phyloP scores from a whole-genome alignment of 2,888 invertebrate genomes.

The Plebejus anna region DNA sequence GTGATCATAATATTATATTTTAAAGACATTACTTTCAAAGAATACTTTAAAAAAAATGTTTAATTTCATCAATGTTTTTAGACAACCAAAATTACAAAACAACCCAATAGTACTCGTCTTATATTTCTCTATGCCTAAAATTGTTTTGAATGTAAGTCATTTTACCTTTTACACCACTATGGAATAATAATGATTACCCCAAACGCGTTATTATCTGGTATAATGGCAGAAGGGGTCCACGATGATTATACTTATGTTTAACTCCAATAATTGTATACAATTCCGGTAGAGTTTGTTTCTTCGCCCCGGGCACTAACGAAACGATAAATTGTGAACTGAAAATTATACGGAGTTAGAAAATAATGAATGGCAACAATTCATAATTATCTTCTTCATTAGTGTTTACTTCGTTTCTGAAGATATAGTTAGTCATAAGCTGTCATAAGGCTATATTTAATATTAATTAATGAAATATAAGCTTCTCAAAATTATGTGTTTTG shows the following conservation, averaged over 20 bases:
- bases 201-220: conserved; percentile 11
- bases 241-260: conserved; percentile 24
- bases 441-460: neutral
- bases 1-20: no score
- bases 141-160: neutral
- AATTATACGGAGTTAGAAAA: conserved; percentile 47
- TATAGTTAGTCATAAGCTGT: neutral
- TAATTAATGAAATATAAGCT: no score
- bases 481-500: no score
- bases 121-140: neutral
- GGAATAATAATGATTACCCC: neutral
- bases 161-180: neutral
- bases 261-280: conserved; percentile 31
- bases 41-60: no score
- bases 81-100: neutral
- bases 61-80: neutral
- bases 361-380: conserved; percentile 41
- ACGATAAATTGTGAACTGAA: conserved; percentile 52
- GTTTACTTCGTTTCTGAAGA: conserved; percentile 3
- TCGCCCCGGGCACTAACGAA: conserved; percentile 43
- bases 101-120: neutral
- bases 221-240: conserved; percentile 11
- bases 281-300: conserved; percentile 37
- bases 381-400: conserved; percentile 19
- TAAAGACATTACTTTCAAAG: no score